These are phyloP conservation scores for Ophioninae sp. DNA, from an alignment of 2,888 invertebrate genomes.

Conservation along the genomic window DNA sequence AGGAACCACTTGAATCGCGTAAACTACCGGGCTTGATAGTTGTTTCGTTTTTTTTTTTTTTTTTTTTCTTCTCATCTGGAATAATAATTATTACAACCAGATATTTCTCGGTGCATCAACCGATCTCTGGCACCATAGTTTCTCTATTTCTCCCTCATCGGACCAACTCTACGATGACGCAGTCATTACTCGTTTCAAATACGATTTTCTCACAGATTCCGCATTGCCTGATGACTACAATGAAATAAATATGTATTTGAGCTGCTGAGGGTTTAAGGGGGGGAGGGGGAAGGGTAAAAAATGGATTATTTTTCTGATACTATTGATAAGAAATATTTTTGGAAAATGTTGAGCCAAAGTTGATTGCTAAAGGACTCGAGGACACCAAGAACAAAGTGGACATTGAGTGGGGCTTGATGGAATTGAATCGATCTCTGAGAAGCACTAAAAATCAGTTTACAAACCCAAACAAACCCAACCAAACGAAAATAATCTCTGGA, in stretches of 20 bases:
- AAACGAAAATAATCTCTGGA: too few relatives aligned
- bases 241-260: not conserved
- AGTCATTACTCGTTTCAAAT: slow-evolving; percentile 24
- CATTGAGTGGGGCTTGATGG: too few relatives aligned
- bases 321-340: too few relatives aligned
- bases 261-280: too few relatives aligned
- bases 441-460: too few relatives aligned
- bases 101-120: slow-evolving; percentile 53
- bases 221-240: not conserved
- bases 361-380: too few relatives aligned
- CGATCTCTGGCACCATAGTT: not conserved
- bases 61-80: slow-evolving; percentile 18
- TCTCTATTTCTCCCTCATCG: slow-evolving; percentile 13
- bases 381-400: too few relatives aligned
- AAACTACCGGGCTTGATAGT: slow-evolving; percentile 49
- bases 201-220: slow-evolving; percentile 35
- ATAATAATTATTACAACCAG: slow-evolving; percentile 61
- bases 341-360: too few relatives aligned
- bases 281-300: too few relatives aligned
- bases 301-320: too few relatives aligned
- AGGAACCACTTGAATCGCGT: slow-evolving; percentile 38
- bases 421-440: too few relatives aligned
- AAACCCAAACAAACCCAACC: too few relatives aligned
- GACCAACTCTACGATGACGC: not conserved
- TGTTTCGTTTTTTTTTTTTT: slow-evolving; percentile 8